phyloP scores from a whole-genome alignment of 1,140 invertebrate genomes.

The Drosophila prosaltans region DNA sequence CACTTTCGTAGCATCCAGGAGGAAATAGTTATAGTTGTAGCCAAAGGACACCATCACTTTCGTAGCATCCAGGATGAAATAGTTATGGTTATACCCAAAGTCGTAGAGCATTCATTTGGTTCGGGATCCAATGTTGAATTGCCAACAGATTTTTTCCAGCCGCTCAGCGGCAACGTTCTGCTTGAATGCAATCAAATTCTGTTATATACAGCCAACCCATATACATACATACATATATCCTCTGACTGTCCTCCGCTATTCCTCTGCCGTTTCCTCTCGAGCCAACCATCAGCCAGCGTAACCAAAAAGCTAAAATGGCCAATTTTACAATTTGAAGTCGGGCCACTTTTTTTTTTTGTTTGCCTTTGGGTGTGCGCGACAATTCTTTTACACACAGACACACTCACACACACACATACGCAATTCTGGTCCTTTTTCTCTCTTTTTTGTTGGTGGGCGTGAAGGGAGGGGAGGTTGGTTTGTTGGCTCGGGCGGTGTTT shows the following conservation, averaged over 20 bases:
- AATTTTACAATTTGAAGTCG: slow-evolving; percentile 76
- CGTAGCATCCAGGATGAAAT: no score
- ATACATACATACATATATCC: no score
- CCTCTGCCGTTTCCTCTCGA: not conserved
- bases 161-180: slow-evolving; percentile 70
- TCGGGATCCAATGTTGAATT: slow-evolving; percentile 28
- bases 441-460: not conserved
- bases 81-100: not conserved
- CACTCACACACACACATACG: slow-evolving; percentile 32
- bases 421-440: slow-evolving; percentile 49
- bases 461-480: not conserved
- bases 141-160: slow-evolving; percentile 58
- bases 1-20: no score
- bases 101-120: slow-evolving; percentile 27
- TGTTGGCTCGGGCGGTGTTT: not conserved
- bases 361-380: slow-evolving; percentile 50
- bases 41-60: no score
- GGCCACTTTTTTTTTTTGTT: slow-evolving; percentile 33
- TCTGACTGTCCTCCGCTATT: not conserved
- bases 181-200: slow-evolving; percentile 76
- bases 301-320: slow-evolving; percentile 76
- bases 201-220: slow-evolving; percentile 49
- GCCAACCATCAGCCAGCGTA: slow-evolving; percentile 39
- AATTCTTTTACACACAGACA: slow-evolving; percentile 65
- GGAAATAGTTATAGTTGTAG: no score